Percentiles rank a stretch among this genome's conserved stretches.
Evolutionary conservation across 2,113 vertebrate species (phyloP).

Genomic region (Corydoras sp.): DNA sequence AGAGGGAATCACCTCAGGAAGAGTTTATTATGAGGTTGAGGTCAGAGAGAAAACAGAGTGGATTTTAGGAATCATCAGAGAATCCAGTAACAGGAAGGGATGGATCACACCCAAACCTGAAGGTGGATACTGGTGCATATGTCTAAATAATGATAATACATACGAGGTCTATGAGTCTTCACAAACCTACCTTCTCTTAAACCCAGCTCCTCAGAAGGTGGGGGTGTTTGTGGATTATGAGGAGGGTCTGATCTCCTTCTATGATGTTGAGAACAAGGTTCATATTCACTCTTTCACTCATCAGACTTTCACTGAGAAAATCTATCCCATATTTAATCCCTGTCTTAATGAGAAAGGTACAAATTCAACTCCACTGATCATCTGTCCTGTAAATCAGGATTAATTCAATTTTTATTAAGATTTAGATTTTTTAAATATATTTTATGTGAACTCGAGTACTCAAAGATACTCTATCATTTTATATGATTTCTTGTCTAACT

Average conservation of each 20-base stretch:
- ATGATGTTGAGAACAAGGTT: constrained; percentile 3
- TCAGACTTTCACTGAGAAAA: constrained; percentile 12
- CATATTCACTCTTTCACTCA: constrained; percentile 13
- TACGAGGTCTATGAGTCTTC: not conserved
- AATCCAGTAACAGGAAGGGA: constrained; percentile 16
- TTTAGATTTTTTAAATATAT: too few relatives aligned
- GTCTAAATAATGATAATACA: not conserved
- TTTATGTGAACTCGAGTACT: too few relatives aligned
- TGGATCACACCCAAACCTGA: not conserved
- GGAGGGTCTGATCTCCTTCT: constrained; percentile 18
- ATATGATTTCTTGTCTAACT: too few relatives aligned
- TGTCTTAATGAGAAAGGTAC: not conserved
- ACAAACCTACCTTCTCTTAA: not conserved
- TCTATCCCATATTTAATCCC: constrained; percentile 4
- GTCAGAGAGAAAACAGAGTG: constrained; percentile 8
- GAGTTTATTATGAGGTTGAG: constrained; percentile 24
- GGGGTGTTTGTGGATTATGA: constrained; percentile 22
- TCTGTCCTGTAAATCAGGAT: not conserved
- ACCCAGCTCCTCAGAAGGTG: not conserved
- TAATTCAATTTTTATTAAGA: not conserved
- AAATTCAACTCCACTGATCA: not conserved
- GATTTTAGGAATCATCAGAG: constrained; percentile 13
- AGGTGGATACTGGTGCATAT: constrained; percentile 3
- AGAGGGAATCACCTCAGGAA: constrained; percentile 13
- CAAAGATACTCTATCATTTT: too few relatives aligned